These are phyloP conservation scores for Capricornis sumatraensis DNA, from an alignment of 2,113 vertebrate species.

Conservation along the genomic window DNA sequence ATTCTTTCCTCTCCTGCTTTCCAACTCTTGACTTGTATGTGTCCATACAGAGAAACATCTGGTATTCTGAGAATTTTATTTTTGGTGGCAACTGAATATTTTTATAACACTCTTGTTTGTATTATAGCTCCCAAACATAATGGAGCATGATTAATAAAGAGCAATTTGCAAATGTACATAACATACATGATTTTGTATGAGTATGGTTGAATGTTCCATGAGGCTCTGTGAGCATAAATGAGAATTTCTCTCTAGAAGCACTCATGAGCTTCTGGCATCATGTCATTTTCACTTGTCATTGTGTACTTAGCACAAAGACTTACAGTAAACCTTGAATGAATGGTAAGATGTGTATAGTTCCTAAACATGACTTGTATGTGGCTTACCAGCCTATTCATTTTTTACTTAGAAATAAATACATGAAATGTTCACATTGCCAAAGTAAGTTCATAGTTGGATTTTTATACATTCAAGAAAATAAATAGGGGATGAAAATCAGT, in stretches of 20 bases:
- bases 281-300: neutral
- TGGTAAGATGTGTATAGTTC: neutral
- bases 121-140: neutral
- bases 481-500: neutral
- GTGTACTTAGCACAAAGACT: neutral
- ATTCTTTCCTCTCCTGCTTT: constrained; percentile 54
- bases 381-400: neutral
- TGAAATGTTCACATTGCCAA: neutral
- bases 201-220: neutral
- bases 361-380: neutral
- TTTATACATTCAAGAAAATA: neutral
- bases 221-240: neutral
- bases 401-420: neutral
- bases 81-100: constrained; percentile 45
- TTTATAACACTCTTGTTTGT: neutral
- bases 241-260: neutral
- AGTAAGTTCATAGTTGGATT: neutral
- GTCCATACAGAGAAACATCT: constrained; percentile 57
- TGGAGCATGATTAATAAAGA: neutral
- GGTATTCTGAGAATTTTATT: constrained; percentile 53
- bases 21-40: neutral
- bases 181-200: neutral
- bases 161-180: neutral
- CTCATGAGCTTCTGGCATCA: neutral
- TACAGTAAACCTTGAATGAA: neutral